These are phyloP conservation scores for Gadopsis marmoratus DNA, from an alignment of 2,797 vertebrate species.

Conservation along the genomic window DNA sequence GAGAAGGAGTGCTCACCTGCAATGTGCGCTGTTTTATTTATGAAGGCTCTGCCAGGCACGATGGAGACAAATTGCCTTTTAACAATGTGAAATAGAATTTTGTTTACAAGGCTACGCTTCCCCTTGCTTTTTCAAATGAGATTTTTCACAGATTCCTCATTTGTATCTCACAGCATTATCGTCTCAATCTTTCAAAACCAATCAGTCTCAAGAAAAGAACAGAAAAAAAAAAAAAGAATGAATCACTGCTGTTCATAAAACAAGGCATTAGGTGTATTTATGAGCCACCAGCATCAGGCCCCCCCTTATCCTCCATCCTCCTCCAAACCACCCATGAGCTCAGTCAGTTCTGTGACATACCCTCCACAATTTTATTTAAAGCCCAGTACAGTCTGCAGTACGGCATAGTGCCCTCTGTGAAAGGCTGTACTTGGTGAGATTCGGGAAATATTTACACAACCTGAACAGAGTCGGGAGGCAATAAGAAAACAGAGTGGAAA, in stretches of 20 bases:
- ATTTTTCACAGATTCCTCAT: constrained; percentile 84
- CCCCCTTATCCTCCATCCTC: constrained; percentile 15
- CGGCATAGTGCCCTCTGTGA: constrained; percentile 49
- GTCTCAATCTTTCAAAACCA: constrained; percentile 85
- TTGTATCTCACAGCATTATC: constrained; percentile 85
- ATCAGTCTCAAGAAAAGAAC: constrained; percentile 76
- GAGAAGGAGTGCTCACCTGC: constrained; percentile 76
- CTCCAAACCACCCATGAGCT: constrained; percentile 47
- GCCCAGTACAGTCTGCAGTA: constrained; percentile 39
- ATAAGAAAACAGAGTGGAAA: constrained; percentile 41
- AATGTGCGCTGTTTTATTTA: constrained; percentile 86
- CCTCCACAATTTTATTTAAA: constrained; percentile 66
- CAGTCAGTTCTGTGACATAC: constrained; percentile 53
- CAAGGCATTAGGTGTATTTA: constrained; percentile 78
- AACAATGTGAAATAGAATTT: constrained; percentile 90
- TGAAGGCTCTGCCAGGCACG: constrained; percentile 82
- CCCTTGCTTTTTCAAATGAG: constrained; percentile 85
- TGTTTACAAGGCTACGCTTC: constrained; percentile 86
- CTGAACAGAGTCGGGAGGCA: constrained; percentile 49
- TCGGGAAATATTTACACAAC: constrained; percentile 56
- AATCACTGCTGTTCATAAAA: constrained; percentile 76
- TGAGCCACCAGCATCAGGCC: constrained; percentile 45
- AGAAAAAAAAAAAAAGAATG: constrained; percentile 58
- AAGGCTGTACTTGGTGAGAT: constrained; percentile 51
- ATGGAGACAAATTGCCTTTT: constrained; percentile 90